Evolutionary conservation across 2,113 vertebrate species (phyloP).

Genomic region (Mesitornis unicolor): DNA sequence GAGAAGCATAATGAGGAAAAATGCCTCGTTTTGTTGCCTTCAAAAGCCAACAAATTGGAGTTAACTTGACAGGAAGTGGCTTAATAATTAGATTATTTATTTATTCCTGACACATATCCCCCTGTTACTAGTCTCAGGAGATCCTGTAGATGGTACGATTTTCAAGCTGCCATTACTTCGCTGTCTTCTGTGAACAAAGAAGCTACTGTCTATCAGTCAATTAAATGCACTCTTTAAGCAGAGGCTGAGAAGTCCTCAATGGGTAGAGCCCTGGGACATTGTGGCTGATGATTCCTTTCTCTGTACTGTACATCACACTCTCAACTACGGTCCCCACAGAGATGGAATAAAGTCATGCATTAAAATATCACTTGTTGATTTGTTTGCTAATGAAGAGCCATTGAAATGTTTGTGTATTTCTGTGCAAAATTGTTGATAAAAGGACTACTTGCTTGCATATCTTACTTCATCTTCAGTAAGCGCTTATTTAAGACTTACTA

Average conservation of each 20-base stretch:
- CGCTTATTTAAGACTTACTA: constrained; percentile 76
- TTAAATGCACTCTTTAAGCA: constrained; percentile 88
- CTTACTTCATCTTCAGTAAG: constrained; percentile 70
- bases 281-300: constrained; percentile 85
- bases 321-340: constrained; percentile 81
- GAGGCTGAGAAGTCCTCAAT: constrained; percentile 84
- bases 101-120: constrained; percentile 95
- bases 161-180: constrained; percentile 89
- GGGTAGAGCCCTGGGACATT: constrained; percentile 81
- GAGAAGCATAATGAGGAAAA: constrained; percentile 91
- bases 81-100: constrained; percentile 95
- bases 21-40: constrained; percentile 93
- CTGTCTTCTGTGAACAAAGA: constrained; percentile 89
- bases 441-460: constrained; percentile 75
- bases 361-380: constrained; percentile 92
- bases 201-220: constrained; percentile 91
- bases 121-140: constrained; percentile 88
- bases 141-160: constrained; percentile 86
- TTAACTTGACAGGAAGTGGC: constrained; percentile 94
- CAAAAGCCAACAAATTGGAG: constrained; percentile 91
- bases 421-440: constrained; percentile 84
- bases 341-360: constrained; percentile 87
- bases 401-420: constrained; percentile 88
- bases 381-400: constrained; percentile 90
- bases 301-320: constrained; percentile 88